Evolutionary conservation across 2,888 invertebrate genomes (phyloP).

Genomic region (Teleogryllus oceanicus): DNA sequence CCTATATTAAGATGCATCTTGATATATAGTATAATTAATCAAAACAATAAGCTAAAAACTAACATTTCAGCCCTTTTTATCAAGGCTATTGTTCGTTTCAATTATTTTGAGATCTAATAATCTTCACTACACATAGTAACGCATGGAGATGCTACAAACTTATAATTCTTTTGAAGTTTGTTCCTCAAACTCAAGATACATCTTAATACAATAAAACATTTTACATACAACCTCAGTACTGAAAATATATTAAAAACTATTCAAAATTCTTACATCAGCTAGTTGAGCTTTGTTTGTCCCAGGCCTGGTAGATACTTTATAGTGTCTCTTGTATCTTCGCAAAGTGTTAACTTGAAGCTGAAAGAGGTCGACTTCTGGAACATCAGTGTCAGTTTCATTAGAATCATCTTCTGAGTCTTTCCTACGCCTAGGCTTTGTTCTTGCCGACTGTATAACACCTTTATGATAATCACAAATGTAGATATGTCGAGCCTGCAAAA

Average conservation of each 20-base stretch:
- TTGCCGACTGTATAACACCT: conserved; percentile 91
- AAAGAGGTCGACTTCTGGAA: conserved; percentile 89
- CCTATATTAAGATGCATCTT: too few relatives aligned
- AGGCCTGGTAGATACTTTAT: conserved; percentile 85
- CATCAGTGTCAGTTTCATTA: conserved; percentile 86
- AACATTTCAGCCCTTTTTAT: too few relatives aligned
- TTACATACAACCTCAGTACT: too few relatives aligned
- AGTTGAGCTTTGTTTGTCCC: conserved; percentile 93
- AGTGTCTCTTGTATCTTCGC: conserved; percentile 88
- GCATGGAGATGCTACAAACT: too few relatives aligned
- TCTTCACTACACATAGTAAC: too few relatives aligned
- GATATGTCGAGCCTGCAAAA: conserved; percentile 78
- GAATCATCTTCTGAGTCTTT: conserved; percentile 94
- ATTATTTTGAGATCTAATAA: too few relatives aligned
- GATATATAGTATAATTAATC: too few relatives aligned
- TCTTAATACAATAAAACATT: too few relatives aligned
- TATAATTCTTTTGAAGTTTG: too few relatives aligned
- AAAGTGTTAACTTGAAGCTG: conserved; percentile 90
- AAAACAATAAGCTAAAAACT: too few relatives aligned
- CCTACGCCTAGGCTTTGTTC: conserved; percentile 76
- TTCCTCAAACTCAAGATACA: too few relatives aligned
- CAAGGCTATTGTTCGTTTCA: too few relatives aligned
- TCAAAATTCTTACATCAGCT: conserved; percentile 73
- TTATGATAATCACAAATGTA: conserved; percentile 98
- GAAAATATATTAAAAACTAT: not conserved